Evolutionary conservation across 2,888 invertebrate genomes (phyloP).

Genomic region (Mimas tiliae): DNA sequence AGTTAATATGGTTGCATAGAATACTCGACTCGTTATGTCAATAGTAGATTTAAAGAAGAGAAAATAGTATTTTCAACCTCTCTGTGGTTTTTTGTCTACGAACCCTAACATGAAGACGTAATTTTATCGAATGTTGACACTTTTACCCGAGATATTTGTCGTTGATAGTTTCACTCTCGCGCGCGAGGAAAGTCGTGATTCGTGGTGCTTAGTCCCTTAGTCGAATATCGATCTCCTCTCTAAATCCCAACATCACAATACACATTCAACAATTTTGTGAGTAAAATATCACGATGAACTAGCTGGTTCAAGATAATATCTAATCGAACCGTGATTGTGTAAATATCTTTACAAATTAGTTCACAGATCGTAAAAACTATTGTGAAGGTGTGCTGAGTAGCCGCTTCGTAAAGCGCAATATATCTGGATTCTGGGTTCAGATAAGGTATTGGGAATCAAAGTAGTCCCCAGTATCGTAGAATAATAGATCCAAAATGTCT

Average conservation of each 20-base stretch:
- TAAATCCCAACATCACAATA: neutral
- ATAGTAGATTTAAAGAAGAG: too few relatives aligned
- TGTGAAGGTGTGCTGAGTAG: constrained; percentile 10
- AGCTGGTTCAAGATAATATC: neutral
- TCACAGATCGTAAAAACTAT: neutral
- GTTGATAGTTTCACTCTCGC: too few relatives aligned
- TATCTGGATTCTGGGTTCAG: neutral
- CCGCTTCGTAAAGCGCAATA: neutral
- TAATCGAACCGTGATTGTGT: neutral
- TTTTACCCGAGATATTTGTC: too few relatives aligned
- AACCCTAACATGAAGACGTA: too few relatives aligned
- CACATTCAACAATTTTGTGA: neutral
- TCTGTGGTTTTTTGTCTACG: too few relatives aligned
- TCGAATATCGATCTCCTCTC: too few relatives aligned
- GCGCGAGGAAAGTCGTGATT: too few relatives aligned
- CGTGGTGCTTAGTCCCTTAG: too few relatives aligned
- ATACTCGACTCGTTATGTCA: too few relatives aligned
- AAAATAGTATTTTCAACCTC: too few relatives aligned
- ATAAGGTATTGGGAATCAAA: neutral
- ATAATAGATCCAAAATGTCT: neutral
- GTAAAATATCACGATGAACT: neutral
- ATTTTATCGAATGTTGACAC: too few relatives aligned
- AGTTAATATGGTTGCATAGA: too few relatives aligned
- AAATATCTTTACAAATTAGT: neutral
- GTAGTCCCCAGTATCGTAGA: neutral